Base-by-base conservation (phyloP, 2,113 vertebrate genomes). In the Cnemophilus loriae region DNA sequence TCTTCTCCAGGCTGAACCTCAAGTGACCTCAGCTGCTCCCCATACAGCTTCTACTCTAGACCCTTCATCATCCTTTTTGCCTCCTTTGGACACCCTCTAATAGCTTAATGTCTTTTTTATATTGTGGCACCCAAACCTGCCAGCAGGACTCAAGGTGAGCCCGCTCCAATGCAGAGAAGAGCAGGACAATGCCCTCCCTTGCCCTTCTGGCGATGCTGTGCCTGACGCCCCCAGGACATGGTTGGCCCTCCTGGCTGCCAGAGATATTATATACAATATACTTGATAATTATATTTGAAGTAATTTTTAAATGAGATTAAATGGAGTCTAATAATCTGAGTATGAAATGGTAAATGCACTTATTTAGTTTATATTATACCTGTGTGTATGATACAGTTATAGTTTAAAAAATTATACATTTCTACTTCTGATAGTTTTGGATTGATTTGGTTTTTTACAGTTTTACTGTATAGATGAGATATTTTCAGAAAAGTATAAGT, bases 91-190 rank as follows among this genome's bases (percentile, higher is more conserved):
- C 13, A 22, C 3, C 3, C 6, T 59, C 7, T 26, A 67, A 35
- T 3, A 35, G 4, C 1, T 0, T 7, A 16, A 50, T 14, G 6
- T 4, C 7, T 13, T 41, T 30, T 7, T 17, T 6, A 21, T 7
- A 42, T 11, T 32, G 20, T 35, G 11, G 2, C 26, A 57, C 52
- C 20, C 24, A 35, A 21, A 35, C 0, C 13, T 42, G 16, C 3
- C 3, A 19, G 3, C 35, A 2, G 1, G 1, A 55, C 15, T 46
- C 0, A 1, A 49, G 20, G 24, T 6, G 50, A 65, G 13, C 10
- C 24, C 0, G 0, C 2, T 12, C 4, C 23, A 33, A 3, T 0
- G 4, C 23, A 56, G 20, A 67, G 60, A 42, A 49, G 42, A 65
- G 20, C 0, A 0, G 59, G 18, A 64, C 18, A 64, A 47, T 46